phyloP scores from a whole-genome alignment of 2,113 vertebrate genomes.

The Plecotus auritus region DNA sequence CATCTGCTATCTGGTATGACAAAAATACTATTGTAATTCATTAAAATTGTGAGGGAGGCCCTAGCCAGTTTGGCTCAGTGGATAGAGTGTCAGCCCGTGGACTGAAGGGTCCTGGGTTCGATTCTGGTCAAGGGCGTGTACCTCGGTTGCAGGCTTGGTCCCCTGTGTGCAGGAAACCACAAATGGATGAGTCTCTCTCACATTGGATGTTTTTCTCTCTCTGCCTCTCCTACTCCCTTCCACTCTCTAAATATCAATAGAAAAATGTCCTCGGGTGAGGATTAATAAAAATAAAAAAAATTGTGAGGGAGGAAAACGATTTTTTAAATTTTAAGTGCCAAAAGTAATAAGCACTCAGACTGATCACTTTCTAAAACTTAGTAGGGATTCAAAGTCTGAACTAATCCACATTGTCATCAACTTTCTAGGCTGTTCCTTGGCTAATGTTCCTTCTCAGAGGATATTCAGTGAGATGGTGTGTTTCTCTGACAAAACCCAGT shows the following conservation, averaged over 20 bases:
- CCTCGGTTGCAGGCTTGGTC: too few relatives aligned
- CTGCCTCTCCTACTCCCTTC: too few relatives aligned
- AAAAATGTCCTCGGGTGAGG: too few relatives aligned
- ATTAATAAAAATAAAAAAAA: too few relatives aligned
- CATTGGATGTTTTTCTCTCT: too few relatives aligned
- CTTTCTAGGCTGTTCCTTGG: background rate
- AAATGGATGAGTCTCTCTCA: too few relatives aligned
- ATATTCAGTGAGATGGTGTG: constrained; percentile 11
- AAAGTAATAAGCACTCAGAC: background rate
- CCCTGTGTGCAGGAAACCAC: too few relatives aligned
- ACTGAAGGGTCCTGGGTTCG: too few relatives aligned
- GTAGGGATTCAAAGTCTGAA: constrained; percentile 22
- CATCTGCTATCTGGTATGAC: background rate
- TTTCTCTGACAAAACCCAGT: constrained; percentile 4
- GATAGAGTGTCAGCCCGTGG: too few relatives aligned
- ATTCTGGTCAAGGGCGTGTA: too few relatives aligned
- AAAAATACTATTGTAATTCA: background rate
- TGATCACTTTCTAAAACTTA: constrained; percentile 31
- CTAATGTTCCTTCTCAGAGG: constrained; percentile 33
- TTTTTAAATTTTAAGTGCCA: background rate
- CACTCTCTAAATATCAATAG: too few relatives aligned
- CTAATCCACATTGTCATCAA: background rate
- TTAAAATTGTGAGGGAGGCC: background rate
- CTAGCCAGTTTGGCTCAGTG: too few relatives aligned
- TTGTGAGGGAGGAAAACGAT: background rate